Evolutionary conservation across 2,797 vertebrate species (phyloP), one percentile per base, ranked within the genome.

Genomic region (Anguilla megastoma): DNA sequence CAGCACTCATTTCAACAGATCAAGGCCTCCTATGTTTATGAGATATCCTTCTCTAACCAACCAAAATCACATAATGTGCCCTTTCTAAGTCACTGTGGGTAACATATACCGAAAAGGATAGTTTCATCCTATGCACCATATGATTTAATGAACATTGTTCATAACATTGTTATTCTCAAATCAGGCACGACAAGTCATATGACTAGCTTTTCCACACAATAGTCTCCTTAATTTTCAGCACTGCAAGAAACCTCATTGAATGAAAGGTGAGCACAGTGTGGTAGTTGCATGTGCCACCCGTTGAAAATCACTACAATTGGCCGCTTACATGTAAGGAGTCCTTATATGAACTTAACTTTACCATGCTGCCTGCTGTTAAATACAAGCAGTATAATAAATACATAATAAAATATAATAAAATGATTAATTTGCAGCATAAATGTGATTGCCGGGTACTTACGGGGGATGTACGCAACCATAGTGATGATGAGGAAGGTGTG

Each of bases 381-480:
- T n/a, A 33, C 24, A 36, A 16, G 36, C 71, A 33, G 54, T 18
- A 56, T 56, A 56, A 56, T 56, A 45, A 45, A 45, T 45, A 45
- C 41, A 56, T 14, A 14, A 10, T 14, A 56, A 56, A 56, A 45
- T 45, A 45, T 45, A 45, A 45, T 45, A 45, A 45, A 45, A 45
- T 9, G 24, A 30, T n/a, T n/a, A 71, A 8, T n/a, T 71, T 7
- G 27, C 66, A 7, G 50, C 21, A 27, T 66, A n/a, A n/a, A 66
- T n/a, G 3, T 66, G 63, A 66, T 66, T 66, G 63, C 5, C 9
- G 24, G 21, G 63, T 36, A 98, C 99, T 98, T 95, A 99, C 99
- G 86, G 91, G 99, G 99, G 93, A 99, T 98, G 96, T 99, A 99
- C 91, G 98, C 98, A 93, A 98, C 94, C 98, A 99, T 99, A 94